Conservation (phyloP, 1,140 invertebrate genomes). For the Brachionus plicatilis region DNA sequence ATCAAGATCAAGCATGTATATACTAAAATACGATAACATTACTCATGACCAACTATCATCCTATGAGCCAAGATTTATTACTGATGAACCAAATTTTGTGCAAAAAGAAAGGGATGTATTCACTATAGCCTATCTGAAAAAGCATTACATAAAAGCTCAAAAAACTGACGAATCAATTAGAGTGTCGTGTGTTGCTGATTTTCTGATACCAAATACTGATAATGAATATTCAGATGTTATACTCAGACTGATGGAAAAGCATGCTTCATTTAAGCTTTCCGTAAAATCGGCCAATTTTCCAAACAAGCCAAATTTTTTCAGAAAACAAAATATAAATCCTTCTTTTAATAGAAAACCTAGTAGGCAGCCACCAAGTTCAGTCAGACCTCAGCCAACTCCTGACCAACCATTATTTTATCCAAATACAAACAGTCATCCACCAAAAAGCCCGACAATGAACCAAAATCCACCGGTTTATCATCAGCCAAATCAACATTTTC, state of each 20-base stretch:
- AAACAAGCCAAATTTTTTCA: background rate
- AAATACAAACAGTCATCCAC: background rate
- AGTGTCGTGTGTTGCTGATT: constrained; percentile 12
- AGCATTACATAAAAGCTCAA: constrained; percentile 1
- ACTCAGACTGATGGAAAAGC: constrained; percentile 14
- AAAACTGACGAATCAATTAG: background rate
- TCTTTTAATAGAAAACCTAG: background rate
- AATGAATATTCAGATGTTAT: background rate
- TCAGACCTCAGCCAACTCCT: background rate
- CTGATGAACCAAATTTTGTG: background rate
- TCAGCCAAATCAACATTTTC: constrained; percentile 6
- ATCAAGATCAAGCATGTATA: background rate
- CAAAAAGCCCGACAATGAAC: background rate
- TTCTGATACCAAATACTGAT: background rate
- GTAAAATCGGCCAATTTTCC: constrained; percentile 7
- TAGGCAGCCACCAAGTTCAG: background rate
- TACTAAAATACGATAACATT: constrained; percentile 1
- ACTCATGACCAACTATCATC: constrained; percentile 16
- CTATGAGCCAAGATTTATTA: constrained; percentile 21
- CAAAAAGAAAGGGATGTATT: constrained; percentile 9
- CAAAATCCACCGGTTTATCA: background rate
- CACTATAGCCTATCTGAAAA: constrained; percentile 27
- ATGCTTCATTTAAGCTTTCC: constrained; percentile 9
- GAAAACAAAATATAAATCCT: background rate
- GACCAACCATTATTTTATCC: background rate